Conservation (phyloP, 2,888 invertebrate species). For the Lottia scabra region DNA sequence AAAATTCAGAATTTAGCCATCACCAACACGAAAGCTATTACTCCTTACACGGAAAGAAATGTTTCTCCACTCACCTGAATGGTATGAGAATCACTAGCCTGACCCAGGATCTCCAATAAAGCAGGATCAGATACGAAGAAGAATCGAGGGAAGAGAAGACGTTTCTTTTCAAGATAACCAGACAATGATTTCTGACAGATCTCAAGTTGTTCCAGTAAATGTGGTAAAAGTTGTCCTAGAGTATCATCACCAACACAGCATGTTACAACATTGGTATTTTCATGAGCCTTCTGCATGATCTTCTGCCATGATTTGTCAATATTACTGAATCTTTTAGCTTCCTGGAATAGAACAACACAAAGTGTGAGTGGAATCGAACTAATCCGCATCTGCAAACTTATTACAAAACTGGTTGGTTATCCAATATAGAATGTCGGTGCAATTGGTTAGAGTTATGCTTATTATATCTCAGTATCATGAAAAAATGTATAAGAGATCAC, state of each 20-base stretch:
- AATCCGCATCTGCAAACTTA: no score
- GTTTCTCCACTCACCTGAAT: conserved; percentile 64
- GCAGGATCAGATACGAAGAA: conserved; percentile 71
- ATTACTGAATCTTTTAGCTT: conserved; percentile 80
- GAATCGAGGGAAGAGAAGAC: conserved; percentile 69
- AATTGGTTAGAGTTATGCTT: no score
- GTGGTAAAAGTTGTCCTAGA: conserved; percentile 89
- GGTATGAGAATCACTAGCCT: conserved; percentile 70
- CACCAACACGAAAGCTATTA: no score
- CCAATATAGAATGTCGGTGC: no score
- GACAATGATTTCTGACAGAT: conserved; percentile 96
- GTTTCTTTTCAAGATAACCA: conserved; percentile 74
- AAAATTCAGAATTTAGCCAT: no score
- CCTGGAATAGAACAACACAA: conserved; percentile 39
- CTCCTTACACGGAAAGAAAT: neutral
- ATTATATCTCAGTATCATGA: no score
- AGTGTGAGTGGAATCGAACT: no score
- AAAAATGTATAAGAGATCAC: no score
- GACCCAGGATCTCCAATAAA: conserved; percentile 69
- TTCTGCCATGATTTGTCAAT: conserved; percentile 99
- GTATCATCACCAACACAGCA: conserved; percentile 97
- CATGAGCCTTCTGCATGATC: conserved; percentile 91
- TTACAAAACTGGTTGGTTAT: no score
- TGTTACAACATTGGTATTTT: conserved; percentile 93
- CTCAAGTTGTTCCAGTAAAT: conserved; percentile 94